These are phyloP conservation scores for Ctenoplectra terminalis DNA, from an alignment of 1,140 invertebrate genomes.

Conservation along the genomic window DNA sequence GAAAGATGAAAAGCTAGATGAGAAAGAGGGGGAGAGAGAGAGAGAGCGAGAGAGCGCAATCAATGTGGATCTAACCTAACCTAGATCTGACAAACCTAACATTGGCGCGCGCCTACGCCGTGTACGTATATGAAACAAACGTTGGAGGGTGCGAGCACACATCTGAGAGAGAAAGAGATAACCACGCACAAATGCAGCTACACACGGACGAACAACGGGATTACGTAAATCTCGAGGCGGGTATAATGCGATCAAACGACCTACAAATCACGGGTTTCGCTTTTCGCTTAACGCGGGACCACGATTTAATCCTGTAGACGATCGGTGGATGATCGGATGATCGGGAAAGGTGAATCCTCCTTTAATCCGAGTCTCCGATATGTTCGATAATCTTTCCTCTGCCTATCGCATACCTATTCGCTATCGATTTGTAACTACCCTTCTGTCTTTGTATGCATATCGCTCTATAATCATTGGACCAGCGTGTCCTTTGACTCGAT, in stretches of 20 bases:
- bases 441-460: background rate
- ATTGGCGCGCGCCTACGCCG: slow-evolving; percentile 2
- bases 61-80: slow-evolving; percentile 41
- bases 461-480: no score
- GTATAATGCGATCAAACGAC: slow-evolving; percentile 75
- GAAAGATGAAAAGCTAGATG: background rate
- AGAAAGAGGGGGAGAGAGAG: slow-evolving; percentile 14
- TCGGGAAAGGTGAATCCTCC: slow-evolving; percentile 25
- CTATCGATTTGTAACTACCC: no score
- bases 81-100: slow-evolving; percentile 59
- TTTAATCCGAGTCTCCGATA: background rate
- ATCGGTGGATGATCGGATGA: slow-evolving; percentile 52
- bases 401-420: no score
- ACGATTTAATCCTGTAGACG: slow-evolving; percentile 56
- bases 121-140: background rate
- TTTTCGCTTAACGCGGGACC: slow-evolving; percentile 65
- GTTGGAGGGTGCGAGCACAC: background rate
- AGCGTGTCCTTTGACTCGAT: no score
- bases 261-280: slow-evolving; percentile 76
- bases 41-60: slow-evolving; percentile 12
- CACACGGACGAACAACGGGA: slow-evolving; percentile 47
- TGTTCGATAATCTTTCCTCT: background rate
- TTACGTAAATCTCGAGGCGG: slow-evolving; percentile 69
- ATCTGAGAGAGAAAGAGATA: background rate
- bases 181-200: slow-evolving; percentile 22